These are phyloP conservation scores for Amblyjoppa fuscipennis DNA, from an alignment of 2,888 invertebrate genomes.

Conservation along the genomic window DNA sequence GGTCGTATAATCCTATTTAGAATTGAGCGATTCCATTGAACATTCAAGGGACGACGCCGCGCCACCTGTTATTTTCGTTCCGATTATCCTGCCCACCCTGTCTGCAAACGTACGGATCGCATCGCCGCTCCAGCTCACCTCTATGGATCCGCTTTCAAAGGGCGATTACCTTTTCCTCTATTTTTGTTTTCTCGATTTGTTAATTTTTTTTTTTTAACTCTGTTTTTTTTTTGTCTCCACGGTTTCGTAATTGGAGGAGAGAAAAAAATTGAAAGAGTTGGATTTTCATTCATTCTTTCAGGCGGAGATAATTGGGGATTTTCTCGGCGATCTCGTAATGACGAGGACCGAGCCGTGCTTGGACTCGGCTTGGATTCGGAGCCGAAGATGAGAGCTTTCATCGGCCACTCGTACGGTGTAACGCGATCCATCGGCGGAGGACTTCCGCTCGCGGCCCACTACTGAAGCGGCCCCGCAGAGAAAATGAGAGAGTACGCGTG, in stretches of 20 bases:
- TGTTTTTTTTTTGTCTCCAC: background rate
- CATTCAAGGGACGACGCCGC: conserved; percentile 49
- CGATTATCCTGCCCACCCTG: background rate
- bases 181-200: background rate
- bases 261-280: conserved; percentile 12
- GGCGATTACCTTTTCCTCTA: background rate
- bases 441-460: background rate
- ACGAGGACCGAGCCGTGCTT: background rate
- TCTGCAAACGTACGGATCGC: background rate
- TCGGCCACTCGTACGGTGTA: conserved; percentile 42
- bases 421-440: conserved; percentile 35
- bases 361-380: conserved; percentile 34
- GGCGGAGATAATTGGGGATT: conserved; percentile 1
- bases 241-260: background rate
- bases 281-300: conserved; percentile 28
- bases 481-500: conserved; percentile 53
- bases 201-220: background rate
- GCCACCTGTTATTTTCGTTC: conserved; percentile 66
- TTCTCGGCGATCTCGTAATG: background rate
- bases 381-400: conserved; percentile 49
- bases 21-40: conserved; percentile 64
- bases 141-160: conserved; percentile 34
- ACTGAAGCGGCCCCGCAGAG: background rate
- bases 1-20: conserved; percentile 64
- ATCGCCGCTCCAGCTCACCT: conserved; percentile 28